phyloP scores from a whole-genome alignment of 2,113 vertebrate genomes.

The Orientallactaga bullata region DNA sequence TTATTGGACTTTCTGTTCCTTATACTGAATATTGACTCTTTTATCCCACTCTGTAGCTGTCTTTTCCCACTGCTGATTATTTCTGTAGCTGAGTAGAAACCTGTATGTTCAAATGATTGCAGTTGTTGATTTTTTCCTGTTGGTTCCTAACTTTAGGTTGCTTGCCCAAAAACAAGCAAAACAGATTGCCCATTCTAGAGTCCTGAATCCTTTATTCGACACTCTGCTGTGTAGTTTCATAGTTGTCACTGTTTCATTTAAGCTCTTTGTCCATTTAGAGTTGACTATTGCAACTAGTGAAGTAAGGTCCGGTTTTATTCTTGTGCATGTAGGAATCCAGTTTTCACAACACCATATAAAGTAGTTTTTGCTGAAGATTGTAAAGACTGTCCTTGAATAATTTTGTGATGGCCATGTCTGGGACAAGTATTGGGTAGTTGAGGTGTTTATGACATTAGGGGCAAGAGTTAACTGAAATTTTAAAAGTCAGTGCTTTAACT shows the following conservation, averaged over 20 bases:
- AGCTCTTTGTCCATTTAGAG: background rate
- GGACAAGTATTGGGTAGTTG: background rate
- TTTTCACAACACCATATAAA: background rate
- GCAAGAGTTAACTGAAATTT: slow-evolving; percentile 41
- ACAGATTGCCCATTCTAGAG: no score
- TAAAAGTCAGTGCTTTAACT: background rate
- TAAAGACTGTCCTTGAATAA: background rate
- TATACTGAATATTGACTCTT: background rate
- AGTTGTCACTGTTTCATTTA: background rate
- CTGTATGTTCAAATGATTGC: background rate
- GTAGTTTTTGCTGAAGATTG: background rate
- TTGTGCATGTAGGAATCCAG: background rate
- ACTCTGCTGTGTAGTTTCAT: background rate
- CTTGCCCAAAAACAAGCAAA: no score
- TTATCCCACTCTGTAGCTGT: background rate
- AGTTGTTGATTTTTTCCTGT: background rate
- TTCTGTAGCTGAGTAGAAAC: background rate
- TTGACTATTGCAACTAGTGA: background rate
- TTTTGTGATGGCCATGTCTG: background rate
- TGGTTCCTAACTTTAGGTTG: background rate
- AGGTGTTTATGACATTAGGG: background rate
- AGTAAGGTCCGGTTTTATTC: background rate
- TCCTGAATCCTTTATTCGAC: no score
- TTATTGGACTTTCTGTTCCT: background rate
- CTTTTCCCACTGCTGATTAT: background rate